Evolutionary conservation across 2,888 invertebrate species (phyloP).

Genomic region (Hartigia nigra): DNA sequence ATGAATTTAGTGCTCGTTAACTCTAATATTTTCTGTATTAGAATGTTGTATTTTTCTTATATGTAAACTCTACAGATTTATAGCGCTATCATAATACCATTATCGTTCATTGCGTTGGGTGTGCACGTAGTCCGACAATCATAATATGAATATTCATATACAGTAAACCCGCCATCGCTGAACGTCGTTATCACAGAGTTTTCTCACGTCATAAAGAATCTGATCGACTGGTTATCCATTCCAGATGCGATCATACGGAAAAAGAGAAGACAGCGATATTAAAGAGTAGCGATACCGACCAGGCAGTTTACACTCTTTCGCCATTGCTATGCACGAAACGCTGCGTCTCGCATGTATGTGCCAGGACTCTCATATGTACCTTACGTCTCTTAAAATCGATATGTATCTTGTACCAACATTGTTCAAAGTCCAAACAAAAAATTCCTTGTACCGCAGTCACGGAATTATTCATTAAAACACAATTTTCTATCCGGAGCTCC

Average conservation of each 20-base stretch:
- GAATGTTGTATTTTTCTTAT: too few species aligned
- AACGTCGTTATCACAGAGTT: neutral
- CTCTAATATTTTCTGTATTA: too few species aligned
- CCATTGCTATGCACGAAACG: neutral
- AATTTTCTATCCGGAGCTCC: neutral
- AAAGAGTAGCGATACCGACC: constrained; percentile 2
- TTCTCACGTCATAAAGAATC: neutral
- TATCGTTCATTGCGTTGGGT: neutral
- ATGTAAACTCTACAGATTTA: neutral
- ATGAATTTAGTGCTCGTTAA: too few species aligned
- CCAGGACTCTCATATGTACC: neutral
- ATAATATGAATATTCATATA: neutral
- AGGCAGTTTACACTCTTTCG: neutral
- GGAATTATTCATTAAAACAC: neutral
- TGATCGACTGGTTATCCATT: constrained; percentile 10
- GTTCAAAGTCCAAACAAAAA: neutral
- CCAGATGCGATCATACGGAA: constrained; percentile 10
- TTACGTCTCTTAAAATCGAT: neutral
- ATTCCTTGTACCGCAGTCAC: neutral
- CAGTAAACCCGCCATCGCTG: neutral
- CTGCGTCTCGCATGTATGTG: neutral
- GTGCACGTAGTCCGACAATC: neutral
- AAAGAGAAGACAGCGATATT: neutral
- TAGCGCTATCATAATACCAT: neutral
- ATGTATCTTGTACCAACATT: neutral